phyloP scores from a whole-genome alignment of 2,888 invertebrate genomes.

The Trachelus iudaicus region DNA sequence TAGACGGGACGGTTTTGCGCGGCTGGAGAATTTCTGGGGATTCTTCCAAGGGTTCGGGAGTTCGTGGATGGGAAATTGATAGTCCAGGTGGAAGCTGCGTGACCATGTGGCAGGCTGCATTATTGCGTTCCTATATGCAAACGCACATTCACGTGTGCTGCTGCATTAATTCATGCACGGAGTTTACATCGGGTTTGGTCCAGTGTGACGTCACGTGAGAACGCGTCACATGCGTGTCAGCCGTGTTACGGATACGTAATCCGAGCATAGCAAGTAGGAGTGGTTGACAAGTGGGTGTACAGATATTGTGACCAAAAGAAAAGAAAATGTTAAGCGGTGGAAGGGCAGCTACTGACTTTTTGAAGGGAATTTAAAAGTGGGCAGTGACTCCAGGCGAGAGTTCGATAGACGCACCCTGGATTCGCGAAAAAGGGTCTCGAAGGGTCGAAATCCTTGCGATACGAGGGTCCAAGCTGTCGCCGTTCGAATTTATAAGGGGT shows the following conservation, averaged over 20 bases:
- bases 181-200: constrained; percentile 33
- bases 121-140: constrained; percentile 53
- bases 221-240: constrained; percentile 50
- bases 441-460: background rate
- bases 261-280: background rate
- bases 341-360: background rate
- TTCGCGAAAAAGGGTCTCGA: background rate
- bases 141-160: constrained; percentile 57
- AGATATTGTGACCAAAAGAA: background rate
- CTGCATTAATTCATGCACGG: constrained; percentile 60
- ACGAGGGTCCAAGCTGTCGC: background rate
- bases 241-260: background rate
- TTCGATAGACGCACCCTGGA: background rate
- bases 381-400: background rate
- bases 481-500: background rate
- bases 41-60: background rate
- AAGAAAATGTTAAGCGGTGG: background rate
- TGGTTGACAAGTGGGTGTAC: background rate
- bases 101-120: constrained; percentile 52
- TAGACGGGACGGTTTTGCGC: background rate
- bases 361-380: background rate
- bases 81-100: constrained; percentile 12
- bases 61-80: background rate
- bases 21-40: background rate
- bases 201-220: constrained; percentile 55